Base-by-base conservation (phyloP, 2,888 invertebrate genomes). In the Lepidocyrtinus sp. region DNA sequence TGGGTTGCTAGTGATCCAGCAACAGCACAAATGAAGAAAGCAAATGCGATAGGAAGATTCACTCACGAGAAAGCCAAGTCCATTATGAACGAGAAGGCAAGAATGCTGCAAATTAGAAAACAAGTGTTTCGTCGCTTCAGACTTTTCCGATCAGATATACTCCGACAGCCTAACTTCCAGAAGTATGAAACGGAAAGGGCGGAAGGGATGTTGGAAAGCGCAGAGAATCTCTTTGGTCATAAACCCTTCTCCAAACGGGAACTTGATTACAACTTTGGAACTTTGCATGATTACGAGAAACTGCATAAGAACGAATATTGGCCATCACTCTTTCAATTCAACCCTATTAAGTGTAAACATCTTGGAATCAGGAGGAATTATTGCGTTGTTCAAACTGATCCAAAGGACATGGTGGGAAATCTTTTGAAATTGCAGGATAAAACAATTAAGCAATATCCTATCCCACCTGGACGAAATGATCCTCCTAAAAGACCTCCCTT, bases 241-340 rank as follows among this genome's bases (percentile, higher is more conserved):
- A 64, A 46, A 27, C 75, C 81, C 21, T 81, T 72, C 59, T 71
- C 72, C 7, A 46, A 61, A 21, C 19, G 61, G 27, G 75, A 81
- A 61, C 46, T 81, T 12, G 36, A 36, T n/a, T 69, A 27, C 69
- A 75, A 74, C 67, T 74, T 74, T 65, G 36, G 0, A 15, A 74
- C 74, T 9, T 24, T 74, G 21, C 74, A 74, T 36, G 62, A 72
- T 21, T 72, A 61, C 9, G 81, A 81, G 45, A 69, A 68, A 21
- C 81, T 81, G 1, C 75, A 81, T 27, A 81, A 81, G n/a, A 75
- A 81, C 27, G 81, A 81, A 21, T 81, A 81, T 46, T 81, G 81
- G 81, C 81, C 81, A 1, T 36, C 19, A 12, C 68, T 81, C 12
- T 75, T 75, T 22, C 55, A 70, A n/a, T 81, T 81, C 45, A 81